Evolutionary conservation across 23 tunicate genomes (phyloP).

Genomic region (Trididemnum clinides): DNA sequence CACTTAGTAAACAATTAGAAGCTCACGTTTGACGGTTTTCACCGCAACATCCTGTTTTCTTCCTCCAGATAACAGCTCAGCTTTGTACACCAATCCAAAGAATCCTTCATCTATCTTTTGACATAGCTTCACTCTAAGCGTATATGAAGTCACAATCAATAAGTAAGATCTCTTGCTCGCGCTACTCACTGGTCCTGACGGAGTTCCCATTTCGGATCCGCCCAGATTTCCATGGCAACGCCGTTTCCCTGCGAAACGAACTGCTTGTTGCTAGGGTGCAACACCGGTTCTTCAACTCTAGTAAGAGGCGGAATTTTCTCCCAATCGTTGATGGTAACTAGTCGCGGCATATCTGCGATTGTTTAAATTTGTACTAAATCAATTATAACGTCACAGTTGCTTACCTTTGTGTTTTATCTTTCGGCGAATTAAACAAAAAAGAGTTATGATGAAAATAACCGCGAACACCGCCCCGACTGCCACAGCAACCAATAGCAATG

Average conservation of each 20-base stretch:
- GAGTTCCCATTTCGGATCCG: constrained; percentile 84
- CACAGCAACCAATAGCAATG: neutral
- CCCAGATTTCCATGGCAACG: constrained; percentile 45
- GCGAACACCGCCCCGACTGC: neutral
- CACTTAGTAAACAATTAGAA: no score
- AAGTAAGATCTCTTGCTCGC: neutral
- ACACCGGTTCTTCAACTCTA: constrained; percentile 63
- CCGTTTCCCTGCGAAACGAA: constrained; percentile 54
- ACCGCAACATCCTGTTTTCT: constrained; percentile 70
- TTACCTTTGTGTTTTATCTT: neutral
- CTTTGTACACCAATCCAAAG: constrained; percentile 78
- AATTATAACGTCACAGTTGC: neutral
- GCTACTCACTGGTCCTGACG: constrained; percentile 61
- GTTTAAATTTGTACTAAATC: neutral
- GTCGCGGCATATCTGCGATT: constrained; percentile 19
- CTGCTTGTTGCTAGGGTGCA: constrained; percentile 59
- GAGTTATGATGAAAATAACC: neutral
- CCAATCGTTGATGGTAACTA: constrained; percentile 62
- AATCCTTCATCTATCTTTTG: constrained; percentile 89
- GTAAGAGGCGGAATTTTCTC: constrained; percentile 63
- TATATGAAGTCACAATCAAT: no score
- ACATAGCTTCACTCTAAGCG: constrained; percentile 56
- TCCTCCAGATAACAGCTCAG: constrained; percentile 35
- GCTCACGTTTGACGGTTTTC: constrained; percentile 79
- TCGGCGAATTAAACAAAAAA: no score